Evolutionary conservation across 2,797 vertebrate species (phyloP).

Genomic region (Heterohyrax brucei): DNA sequence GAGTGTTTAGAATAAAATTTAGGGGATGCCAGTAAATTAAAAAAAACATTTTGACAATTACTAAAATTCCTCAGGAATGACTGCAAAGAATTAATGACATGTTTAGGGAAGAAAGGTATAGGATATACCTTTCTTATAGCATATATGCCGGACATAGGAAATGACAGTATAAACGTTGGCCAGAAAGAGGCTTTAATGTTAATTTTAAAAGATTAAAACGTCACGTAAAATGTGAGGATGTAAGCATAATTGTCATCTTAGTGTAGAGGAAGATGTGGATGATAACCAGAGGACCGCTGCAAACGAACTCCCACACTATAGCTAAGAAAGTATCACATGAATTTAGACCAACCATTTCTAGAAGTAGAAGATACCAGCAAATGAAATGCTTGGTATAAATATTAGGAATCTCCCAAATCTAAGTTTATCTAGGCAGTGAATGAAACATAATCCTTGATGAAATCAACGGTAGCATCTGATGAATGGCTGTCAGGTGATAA

Average conservation of each 20-base stretch:
- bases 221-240: conserved; percentile 25
- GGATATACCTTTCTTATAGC: too few relatives aligned
- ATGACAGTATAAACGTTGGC: conserved; percentile 46
- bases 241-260: neutral
- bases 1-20: conserved; percentile 33
- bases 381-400: neutral
- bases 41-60: neutral
- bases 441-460: neutral
- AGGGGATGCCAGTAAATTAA: neutral
- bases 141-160: neutral
- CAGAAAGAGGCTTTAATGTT: neutral
- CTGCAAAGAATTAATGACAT: conserved; percentile 20
- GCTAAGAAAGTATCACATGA: conserved; percentile 31
- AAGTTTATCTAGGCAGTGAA: neutral
- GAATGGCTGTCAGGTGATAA: neutral
- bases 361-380: neutral
- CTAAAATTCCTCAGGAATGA: neutral
- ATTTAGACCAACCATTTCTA: conserved; percentile 15
- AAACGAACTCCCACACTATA: neutral
- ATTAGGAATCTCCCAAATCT: neutral
- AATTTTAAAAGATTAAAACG: conserved; percentile 48
- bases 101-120: neutral
- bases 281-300: neutral
- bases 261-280: conserved; percentile 6
- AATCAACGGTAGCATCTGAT: neutral